Percentiles rank a stretch among this genome's conserved stretches.
Conservation (phyloP, 2,888 invertebrate genomes). For the Sussaba pulchella region DNA sequence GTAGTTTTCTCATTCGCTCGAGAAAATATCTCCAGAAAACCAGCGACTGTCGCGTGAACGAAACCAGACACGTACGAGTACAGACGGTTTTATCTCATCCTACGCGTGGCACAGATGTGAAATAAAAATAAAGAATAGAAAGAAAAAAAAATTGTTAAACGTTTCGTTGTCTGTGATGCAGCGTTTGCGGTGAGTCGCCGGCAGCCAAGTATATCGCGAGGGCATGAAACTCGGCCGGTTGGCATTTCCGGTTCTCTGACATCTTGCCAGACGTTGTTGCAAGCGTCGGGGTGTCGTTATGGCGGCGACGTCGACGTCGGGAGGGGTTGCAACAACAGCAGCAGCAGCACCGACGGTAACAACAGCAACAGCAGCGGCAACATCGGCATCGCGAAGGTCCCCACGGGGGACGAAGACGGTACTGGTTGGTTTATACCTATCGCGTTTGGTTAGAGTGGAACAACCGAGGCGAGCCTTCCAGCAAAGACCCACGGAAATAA, state of each 20-base stretch:
- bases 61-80: conserved; percentile 22
- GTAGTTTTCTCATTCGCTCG: too few species aligned
- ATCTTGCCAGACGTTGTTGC: conserved; percentile 59
- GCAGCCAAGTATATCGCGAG: conserved; percentile 15
- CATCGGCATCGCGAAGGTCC: conserved; percentile 31
- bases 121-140: background rate
- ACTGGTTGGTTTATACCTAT: conserved; percentile 9
- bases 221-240: conserved; percentile 54
- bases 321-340: too few species aligned
- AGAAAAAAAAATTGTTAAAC: background rate
- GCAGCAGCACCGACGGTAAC: too few species aligned
- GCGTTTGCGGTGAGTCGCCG: conserved; percentile 27
- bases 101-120: conserved; percentile 30
- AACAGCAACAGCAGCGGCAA: too few species aligned
- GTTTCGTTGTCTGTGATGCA: conserved; percentile 42
- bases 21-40: too few species aligned
- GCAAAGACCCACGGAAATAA: conserved; percentile 58
- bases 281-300: conserved; percentile 10
- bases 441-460: conserved; percentile 26
- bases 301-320: conserved; percentile 10
- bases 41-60: background rate
- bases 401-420: conserved; percentile 45
- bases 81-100: conserved; percentile 47
- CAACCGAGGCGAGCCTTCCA: conserved; percentile 27
- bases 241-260: conserved; percentile 62